Conservation (phyloP, 2,888 invertebrate species). For the Hetaerina titia region DNA sequence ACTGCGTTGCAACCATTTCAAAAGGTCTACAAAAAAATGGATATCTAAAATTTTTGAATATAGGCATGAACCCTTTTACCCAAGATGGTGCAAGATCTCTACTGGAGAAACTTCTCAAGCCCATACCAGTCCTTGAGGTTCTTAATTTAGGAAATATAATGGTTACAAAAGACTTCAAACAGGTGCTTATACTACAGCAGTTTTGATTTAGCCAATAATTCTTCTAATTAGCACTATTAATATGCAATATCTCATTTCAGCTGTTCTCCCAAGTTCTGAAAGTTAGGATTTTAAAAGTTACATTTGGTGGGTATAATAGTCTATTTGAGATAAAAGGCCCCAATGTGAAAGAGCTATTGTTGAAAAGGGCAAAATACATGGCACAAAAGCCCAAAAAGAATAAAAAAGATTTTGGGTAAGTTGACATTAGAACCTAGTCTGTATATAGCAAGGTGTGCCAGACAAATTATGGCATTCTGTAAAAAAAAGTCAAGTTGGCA, state of each 20-base stretch:
- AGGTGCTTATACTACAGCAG: constrained; percentile 73
- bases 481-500: too few relatives aligned
- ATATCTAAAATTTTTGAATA: constrained; percentile 76
- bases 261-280: constrained; percentile 71
- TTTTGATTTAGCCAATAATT: neutral
- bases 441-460: too few relatives aligned
- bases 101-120: constrained; percentile 75
- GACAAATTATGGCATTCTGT: too few relatives aligned
- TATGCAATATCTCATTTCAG: constrained; percentile 71
- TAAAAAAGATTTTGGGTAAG: constrained; percentile 77
- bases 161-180: constrained; percentile 77
- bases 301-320: constrained; percentile 77
- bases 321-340: constrained; percentile 78
- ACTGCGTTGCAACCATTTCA: constrained; percentile 75
- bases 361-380: constrained; percentile 78
- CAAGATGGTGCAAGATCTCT: constrained; percentile 77
- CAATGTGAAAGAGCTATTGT: constrained; percentile 76
- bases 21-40: constrained; percentile 77
- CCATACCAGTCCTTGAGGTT: constrained; percentile 74
- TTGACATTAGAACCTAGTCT: neutral
- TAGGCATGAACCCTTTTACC: constrained; percentile 79
- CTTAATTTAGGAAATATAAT: constrained; percentile 79
- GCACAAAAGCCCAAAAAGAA: constrained; percentile 78
- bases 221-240: neutral
- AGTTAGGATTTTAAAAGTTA: constrained; percentile 74